A percentile compares a stretch with the other conserved stretches of the same genome.
These are phyloP conservation scores for Tyrophagus putrescentiae DNA, from an alignment of 1,140 invertebrate genomes.

Conservation along the genomic window DNA sequence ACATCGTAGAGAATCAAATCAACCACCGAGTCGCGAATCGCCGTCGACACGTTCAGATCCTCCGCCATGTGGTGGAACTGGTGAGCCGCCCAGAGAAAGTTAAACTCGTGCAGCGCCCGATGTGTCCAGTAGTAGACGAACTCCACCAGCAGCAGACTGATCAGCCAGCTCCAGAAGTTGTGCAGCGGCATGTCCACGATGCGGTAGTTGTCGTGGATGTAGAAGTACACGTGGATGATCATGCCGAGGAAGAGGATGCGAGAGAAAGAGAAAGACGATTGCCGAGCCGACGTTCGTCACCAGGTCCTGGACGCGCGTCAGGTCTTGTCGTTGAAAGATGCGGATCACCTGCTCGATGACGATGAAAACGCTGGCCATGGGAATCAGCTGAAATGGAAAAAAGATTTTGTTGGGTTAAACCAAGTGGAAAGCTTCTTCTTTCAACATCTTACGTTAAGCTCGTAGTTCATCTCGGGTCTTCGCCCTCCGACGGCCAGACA, in stretches of 20 bases:
- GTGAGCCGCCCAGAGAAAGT: constrained; percentile 83
- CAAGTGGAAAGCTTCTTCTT: background rate
- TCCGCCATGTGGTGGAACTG: constrained; percentile 92
- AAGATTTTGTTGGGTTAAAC: background rate
- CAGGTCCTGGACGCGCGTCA: constrained; percentile 15
- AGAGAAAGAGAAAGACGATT: constrained; percentile 4
- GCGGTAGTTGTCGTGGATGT: constrained; percentile 53
- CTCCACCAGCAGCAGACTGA: constrained; percentile 59
- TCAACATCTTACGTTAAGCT: background rate
- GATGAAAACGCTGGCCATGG: background rate
- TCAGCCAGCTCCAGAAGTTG: constrained; percentile 56
- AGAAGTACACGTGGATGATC: constrained; percentile 55
- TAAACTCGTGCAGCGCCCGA: constrained; percentile 58
- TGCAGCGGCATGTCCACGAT: constrained; percentile 59
- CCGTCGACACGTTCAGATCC: constrained; percentile 65
- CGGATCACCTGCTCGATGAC: constrained; percentile 11
- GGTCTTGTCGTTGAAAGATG: constrained; percentile 2
- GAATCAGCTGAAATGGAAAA: constrained; percentile 13
- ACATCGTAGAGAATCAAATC: constrained; percentile 35
- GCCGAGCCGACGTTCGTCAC: constrained; percentile 11
- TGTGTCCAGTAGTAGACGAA: constrained; percentile 86
- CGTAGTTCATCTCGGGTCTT: background rate
- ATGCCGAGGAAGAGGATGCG: constrained; percentile 52
- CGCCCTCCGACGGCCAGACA: background rate
- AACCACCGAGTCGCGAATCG: constrained; percentile 61